Base-by-base conservation (phyloP, 2,113 vertebrate species). In the Egretta garzetta region DNA sequence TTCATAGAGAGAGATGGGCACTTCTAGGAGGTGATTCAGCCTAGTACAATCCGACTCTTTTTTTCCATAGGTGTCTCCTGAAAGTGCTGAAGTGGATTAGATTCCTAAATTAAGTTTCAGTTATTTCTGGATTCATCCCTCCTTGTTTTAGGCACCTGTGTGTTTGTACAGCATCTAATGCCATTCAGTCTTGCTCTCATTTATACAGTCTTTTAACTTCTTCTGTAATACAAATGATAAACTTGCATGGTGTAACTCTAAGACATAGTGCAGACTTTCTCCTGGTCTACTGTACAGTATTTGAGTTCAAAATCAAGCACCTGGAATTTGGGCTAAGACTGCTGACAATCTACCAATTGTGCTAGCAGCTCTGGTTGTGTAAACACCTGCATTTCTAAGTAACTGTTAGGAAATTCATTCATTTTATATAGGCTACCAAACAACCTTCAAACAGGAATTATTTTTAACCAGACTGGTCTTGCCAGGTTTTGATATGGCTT, bases 401-500 rank as follows among this genome's bases (percentile, higher is more conserved):
- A 91, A 33, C 41, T 53, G 23, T 35, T 90, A 80, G 73, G 91
- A 97, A 96, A 94, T 81, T 21, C 0, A 2, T 88, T 81, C 86
- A 35, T 88, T 97, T 94, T 91, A 80, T 47, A 45, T 11, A 70
- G 62, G 52, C 73, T 91, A 93, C 75, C 43, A 91, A 81, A 45
- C n/a, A 95, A 26, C 86, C 32, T 82, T 93, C 58, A 73, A 62
- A 58, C 22, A 43, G 37, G 20, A 82, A 39, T 53, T 68, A 33
- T 74, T 91, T 94, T 96, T 80, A 94, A 66, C 30, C 80, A 90
- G 68, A 17, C 73, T 85, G 70, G 47, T 58, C 58, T 64, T 92
- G 70, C 62, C 66, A 91, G 90, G 21, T 90, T 91, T 95, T 90
- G 89, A 83, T 94, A 88, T 59, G 84, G 75, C 76, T 83, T 59